phyloP scores from a whole-genome alignment of 2,113 vertebrate genomes.

The Pteropus alecto region DNA sequence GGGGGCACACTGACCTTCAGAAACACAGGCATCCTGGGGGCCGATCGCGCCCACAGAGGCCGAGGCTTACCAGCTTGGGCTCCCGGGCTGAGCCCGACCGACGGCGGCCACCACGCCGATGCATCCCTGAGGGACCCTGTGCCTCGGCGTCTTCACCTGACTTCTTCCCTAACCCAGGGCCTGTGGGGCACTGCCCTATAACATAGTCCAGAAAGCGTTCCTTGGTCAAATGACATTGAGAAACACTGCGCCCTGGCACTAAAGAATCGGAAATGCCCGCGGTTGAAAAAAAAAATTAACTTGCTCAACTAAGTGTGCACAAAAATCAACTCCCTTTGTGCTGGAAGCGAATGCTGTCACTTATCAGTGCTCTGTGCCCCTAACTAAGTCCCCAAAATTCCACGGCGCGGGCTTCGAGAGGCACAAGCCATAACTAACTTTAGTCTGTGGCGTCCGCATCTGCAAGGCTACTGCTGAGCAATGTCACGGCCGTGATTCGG shows the following conservation, averaged over 20 bases:
- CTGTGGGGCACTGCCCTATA: background rate
- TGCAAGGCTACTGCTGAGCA: background rate
- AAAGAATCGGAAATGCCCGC: background rate
- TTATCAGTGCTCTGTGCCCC: background rate
- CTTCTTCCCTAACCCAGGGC: background rate
- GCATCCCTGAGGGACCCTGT: background rate
- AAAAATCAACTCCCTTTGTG: background rate
- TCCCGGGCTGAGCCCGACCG: no score
- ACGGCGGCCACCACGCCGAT: no score
- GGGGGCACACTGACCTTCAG: background rate
- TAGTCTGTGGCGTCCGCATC: background rate
- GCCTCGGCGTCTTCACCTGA: background rate
- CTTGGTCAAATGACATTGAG: background rate
- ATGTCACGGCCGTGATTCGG: background rate
- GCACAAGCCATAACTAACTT: background rate
- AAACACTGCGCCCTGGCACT: rapidly evolving
- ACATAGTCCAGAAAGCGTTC: rapidly evolving
- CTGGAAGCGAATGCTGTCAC: background rate
- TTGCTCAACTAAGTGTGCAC: no score
- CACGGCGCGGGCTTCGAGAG: rapidly evolving
- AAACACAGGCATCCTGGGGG: background rate
- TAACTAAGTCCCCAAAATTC: background rate
- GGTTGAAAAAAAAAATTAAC: background rate
- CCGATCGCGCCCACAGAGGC: background rate
- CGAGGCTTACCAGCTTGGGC: background rate